Evolutionary conservation across 2,888 invertebrate genomes (phyloP).

Genomic region (Petrolisthes manimaculis): DNA sequence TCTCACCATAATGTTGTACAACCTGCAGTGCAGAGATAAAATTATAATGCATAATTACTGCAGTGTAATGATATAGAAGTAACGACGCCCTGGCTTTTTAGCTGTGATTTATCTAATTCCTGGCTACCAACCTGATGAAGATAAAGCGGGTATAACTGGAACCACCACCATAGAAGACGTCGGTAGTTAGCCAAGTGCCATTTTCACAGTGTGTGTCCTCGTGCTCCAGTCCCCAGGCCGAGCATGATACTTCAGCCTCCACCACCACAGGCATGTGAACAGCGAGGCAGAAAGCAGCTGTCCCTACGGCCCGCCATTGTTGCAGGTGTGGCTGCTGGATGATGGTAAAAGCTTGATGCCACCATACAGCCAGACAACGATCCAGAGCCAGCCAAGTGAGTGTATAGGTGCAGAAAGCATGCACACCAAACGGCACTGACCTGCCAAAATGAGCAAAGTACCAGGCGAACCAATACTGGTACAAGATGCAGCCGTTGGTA

Average conservation of each 20-base stretch:
- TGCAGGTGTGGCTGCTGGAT: background rate
- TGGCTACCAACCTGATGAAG: too few relatives aligned
- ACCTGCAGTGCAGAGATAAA: too few relatives aligned
- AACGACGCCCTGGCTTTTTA: too few relatives aligned
- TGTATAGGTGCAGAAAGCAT: slow-evolving; percentile 8
- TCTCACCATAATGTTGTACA: too few relatives aligned
- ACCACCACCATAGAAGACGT: too few relatives aligned
- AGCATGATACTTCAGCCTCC: slow-evolving; percentile 6
- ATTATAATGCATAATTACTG: too few relatives aligned
- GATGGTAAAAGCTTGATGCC: background rate
- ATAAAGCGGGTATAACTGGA: too few relatives aligned
- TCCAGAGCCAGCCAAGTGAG: slow-evolving; percentile 12
- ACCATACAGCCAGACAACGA: slow-evolving; percentile 29
- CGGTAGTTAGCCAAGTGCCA: too few relatives aligned
- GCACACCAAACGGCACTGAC: background rate
- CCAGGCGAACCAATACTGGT: background rate
- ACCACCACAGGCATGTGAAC: slow-evolving; percentile 22
- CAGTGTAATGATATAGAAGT: too few relatives aligned
- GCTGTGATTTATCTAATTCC: too few relatives aligned
- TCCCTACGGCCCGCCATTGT: background rate
- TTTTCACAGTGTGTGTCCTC: too few relatives aligned
- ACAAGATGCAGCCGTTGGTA: slow-evolving; percentile 12
- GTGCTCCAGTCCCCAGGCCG: too few relatives aligned
- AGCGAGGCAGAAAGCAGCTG: background rate
- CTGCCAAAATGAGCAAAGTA: slow-evolving; percentile 28